Base-by-base conservation (phyloP, 1,140 invertebrate genomes). In the Plutomurus gul region DNA sequence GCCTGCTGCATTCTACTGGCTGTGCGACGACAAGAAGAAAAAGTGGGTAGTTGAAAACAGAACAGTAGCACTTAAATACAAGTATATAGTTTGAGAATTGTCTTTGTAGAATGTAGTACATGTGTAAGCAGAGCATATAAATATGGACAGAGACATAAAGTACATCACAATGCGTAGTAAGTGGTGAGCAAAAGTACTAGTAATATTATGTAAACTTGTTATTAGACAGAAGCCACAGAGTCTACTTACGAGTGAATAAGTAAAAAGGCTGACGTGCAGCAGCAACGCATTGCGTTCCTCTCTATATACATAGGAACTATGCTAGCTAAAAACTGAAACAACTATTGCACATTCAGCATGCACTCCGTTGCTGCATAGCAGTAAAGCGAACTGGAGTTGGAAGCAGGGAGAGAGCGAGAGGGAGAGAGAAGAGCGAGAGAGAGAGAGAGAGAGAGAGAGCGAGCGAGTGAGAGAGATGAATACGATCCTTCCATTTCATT, bases 291-390 rank as follows among this genome's bases (percentile, higher is more conserved):
- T n/a, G n/a, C n/a, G n/a, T n/a, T n/a, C n/a, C n/a, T n/a, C n/a
- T n/a, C n/a, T n/a, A n/a, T n/a, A n/a, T n/a, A n/a, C n/a, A n/a
- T n/a, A n/a, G n/a, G n/a, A n/a, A n/a, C n/a, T n/a, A 36, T 33
- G 13, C 36, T n/a, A 65, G 56, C 56, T 65, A 65, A 65, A 65
- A 65, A 65, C 56, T 60, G 51, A 60, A 60, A 60, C 51, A 60
- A 33, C 6, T 60, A n/a, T n/a, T n/a, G 5, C 51, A 46, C 16
- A 4, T 18, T 47, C 43, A 46, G 7, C 13, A 47, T 6, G 43
- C 11, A n/a, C n/a, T 43, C n/a, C 39, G 39, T 4, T 43, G 39
- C n/a, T 43, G 11, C 39, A 13, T 1, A 13, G 11, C 39, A 33
- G 27, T 3, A 60, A 30, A 60, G 25, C n/a, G 47, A 56, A 56